These are phyloP conservation scores for Anguilla anguilla DNA, from an alignment of 2,797 vertebrate species.

Conservation along the genomic window DNA sequence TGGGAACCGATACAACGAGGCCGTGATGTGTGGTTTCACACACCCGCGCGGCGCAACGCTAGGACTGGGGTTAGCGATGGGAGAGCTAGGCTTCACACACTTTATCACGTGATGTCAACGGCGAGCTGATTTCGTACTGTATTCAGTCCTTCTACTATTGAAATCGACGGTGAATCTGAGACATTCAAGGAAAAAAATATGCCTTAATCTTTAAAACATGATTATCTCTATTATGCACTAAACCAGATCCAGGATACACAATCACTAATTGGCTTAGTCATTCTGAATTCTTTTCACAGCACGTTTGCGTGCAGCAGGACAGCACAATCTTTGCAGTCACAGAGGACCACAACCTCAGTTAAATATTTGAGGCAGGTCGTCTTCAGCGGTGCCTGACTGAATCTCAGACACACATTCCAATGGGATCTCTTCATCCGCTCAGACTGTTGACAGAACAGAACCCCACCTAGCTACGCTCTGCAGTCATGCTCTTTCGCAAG, in stretches of 20 bases:
- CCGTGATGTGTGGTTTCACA: neutral
- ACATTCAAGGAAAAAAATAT: neutral
- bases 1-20: neutral
- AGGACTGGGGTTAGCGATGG: neutral
- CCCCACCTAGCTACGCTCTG: neutral
- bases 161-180: neutral
- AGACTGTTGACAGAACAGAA: neutral
- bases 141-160: too few relatives aligned
- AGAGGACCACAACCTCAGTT: neutral
- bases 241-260: neutral
- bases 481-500: neutral
- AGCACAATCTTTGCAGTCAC: neutral
- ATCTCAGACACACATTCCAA: neutral
- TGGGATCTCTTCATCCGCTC: neutral
- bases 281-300: neutral
- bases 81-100: neutral
- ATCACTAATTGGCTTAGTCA: neutral
- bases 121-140: neutral
- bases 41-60: neutral
- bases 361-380: neutral
- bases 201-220: neutral
- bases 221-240: neutral
- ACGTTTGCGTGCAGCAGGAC: neutral
- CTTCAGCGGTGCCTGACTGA: slow-evolving; percentile 8
- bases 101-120: neutral